A percentile compares a stretch with the other conserved stretches of the same genome.
These are phyloP conservation scores for Lithosia quadra DNA, from an alignment of 2,888 invertebrate genomes.

Conservation along the genomic window DNA sequence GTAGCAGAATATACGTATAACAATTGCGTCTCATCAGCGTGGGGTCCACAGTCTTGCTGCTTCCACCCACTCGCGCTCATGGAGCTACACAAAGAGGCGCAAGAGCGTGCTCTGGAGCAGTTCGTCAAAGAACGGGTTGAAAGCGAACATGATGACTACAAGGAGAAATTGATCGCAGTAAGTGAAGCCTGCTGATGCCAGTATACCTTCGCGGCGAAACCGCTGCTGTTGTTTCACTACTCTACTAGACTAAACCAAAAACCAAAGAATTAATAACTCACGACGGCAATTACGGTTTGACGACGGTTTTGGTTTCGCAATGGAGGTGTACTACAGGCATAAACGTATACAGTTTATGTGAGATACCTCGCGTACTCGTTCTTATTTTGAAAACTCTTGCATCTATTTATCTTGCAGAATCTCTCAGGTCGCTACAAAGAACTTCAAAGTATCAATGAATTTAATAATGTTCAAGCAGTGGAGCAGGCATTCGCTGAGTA, in stretches of 20 bases:
- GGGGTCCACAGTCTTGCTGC: constrained; percentile 46
- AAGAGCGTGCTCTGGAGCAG: constrained; percentile 21
- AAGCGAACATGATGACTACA: constrained; percentile 30
- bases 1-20: constrained; percentile 44
- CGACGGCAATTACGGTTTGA: too few species aligned
- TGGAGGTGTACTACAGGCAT: too few species aligned
- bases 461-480: constrained; percentile 38
- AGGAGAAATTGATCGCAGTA: constrained; percentile 20
- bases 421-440: constrained; percentile 22
- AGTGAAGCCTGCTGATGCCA: neutral
- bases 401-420: constrained; percentile 6
- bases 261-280: too few species aligned
- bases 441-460: constrained; percentile 27
- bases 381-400: neutral
- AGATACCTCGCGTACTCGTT: too few species aligned
- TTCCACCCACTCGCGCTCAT: constrained; percentile 40
- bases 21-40: constrained; percentile 36
- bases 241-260: too few species aligned
- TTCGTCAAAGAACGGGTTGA: constrained; percentile 31
- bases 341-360: neutral
- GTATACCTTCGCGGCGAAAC: too few species aligned
- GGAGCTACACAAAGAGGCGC: constrained; percentile 29
- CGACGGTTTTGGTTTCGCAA: too few species aligned
- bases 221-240: too few species aligned
- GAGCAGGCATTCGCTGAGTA: constrained; percentile 35